These are phyloP conservation scores for Yponomeuta evonymella DNA, from an alignment of 2,888 invertebrate species.

Conservation along the genomic window DNA sequence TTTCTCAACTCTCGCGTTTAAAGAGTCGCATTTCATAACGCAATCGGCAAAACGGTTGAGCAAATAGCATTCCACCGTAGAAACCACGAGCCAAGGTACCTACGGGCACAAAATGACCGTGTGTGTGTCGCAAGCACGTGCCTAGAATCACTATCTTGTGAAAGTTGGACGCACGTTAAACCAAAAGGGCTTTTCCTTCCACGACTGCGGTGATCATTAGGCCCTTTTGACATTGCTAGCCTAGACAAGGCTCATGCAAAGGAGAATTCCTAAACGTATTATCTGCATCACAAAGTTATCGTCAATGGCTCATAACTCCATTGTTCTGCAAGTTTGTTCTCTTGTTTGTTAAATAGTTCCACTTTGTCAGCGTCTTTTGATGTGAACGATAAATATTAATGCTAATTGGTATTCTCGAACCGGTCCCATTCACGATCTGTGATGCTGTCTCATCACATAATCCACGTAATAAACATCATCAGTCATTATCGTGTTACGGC, in stretches of 20 bases:
- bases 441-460: constrained; percentile 52
- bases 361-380: constrained; percentile 7
- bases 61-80: constrained; percentile 31
- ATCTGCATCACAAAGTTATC: neutral
- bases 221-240: constrained; percentile 2
- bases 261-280: constrained; percentile 10
- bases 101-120: constrained; percentile 25
- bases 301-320: neutral
- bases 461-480: constrained; percentile 34
- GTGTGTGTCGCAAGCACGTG: constrained; percentile 52
- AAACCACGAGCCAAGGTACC: constrained; percentile 21
- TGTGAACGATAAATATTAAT: constrained; percentile 1
- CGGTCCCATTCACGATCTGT: constrained; percentile 34
- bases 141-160: constrained; percentile 50
- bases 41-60: constrained; percentile 25
- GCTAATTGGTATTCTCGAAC: constrained; percentile 28
- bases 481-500: constrained; percentile 35
- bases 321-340: neutral
- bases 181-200: constrained; percentile 36
- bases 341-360: constrained; percentile 8
- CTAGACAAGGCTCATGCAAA: constrained; percentile 5
- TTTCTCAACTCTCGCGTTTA: neutral
- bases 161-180: constrained; percentile 47
- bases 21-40: constrained; percentile 21
- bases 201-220: neutral